Base-by-base conservation (phyloP, 1,140 invertebrate species). In the Scaptomyza pallida region DNA sequence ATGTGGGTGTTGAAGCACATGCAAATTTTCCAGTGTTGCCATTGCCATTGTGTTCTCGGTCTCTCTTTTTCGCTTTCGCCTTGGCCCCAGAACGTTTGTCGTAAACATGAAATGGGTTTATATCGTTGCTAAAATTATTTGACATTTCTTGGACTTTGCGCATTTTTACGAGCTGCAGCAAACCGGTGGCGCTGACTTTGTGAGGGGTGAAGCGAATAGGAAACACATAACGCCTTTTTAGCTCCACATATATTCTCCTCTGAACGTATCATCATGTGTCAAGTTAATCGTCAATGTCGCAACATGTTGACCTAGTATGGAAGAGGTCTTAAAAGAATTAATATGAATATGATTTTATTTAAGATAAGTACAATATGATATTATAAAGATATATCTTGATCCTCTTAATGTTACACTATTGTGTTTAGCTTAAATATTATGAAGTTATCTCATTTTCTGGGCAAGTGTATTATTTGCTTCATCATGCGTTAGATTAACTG, bases 71-170 rank as follows among this genome's bases (percentile, higher is more conserved):
- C 44, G 72, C 63, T n/a, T n/a, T 55, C 50, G 56, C 52, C 74
- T 54, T 44, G 41, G 61, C 54, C 61, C 64, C 61, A 50, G 61
- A 26, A 26, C 76, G 76, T 72, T 83, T 78, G 78, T 78, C 83
- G 83, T 82, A 89, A 85, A 90, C 88, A 90, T 79, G 89, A 90
- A 90, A 90, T 90, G 89, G 89, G 89, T 85, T 90, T 90, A 89
- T 90, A 90, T 88, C 89, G 83, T 78, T 89, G 83, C 89, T 89
- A 85, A 88, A 90, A 89, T 90, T 90, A 90, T 90, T 90, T 90
- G 89, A 90, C 89, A 85, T 90, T 89, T 90, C 88, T 90, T 89
- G 81, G 75, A 83, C 81, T 83, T 79, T 83, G 75, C 72, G 73
- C 80, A 86, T 86, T 89, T 89, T 86, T 89, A 89, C 82, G 83